Evolutionary conservation across 2,888 invertebrate species (phyloP).

Genomic region (Cerastoderma edule): DNA sequence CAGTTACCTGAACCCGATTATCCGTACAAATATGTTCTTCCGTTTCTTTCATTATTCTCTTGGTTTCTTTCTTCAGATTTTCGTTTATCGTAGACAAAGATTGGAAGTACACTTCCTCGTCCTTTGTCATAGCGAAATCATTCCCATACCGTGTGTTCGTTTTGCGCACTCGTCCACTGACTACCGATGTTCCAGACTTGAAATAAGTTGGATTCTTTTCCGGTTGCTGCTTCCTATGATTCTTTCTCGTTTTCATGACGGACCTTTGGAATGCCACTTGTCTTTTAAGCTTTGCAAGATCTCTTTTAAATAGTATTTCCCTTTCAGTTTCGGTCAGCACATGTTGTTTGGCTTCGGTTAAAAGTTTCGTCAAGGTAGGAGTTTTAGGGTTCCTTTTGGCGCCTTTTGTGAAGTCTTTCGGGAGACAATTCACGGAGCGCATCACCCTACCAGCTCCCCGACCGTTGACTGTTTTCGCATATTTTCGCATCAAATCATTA

Average conservation of each 20-base stretch:
- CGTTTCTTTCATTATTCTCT: slow-evolving; percentile 7
- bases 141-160: slow-evolving; percentile 21
- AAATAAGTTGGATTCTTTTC: slow-evolving; percentile 9
- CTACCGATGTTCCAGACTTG: slow-evolving; percentile 28
- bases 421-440: slow-evolving; percentile 20
- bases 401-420: slow-evolving; percentile 32
- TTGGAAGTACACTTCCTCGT: neutral
- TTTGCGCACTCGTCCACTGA: slow-evolving; percentile 47
- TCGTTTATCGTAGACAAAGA: neutral
- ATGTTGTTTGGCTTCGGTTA: slow-evolving; percentile 3
- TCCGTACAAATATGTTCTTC: no score
- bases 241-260: slow-evolving; percentile 30
- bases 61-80: slow-evolving; percentile 5
- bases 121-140: slow-evolving; percentile 17
- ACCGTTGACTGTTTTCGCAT: neutral
- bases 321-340: slow-evolving; percentile 7
- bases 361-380: neutral
- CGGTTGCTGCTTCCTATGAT: neutral
- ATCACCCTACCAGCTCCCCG: slow-evolving; percentile 17
- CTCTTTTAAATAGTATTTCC: slow-evolving; percentile 20
- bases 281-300: slow-evolving; percentile 25
- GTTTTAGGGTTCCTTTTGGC: neutral
- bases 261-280: slow-evolving; percentile 42
- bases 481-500: slow-evolving; percentile 23
- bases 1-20: no score